phyloP scores from a whole-genome alignment of 2,888 invertebrate genomes.

The Ophion ventricosus region DNA sequence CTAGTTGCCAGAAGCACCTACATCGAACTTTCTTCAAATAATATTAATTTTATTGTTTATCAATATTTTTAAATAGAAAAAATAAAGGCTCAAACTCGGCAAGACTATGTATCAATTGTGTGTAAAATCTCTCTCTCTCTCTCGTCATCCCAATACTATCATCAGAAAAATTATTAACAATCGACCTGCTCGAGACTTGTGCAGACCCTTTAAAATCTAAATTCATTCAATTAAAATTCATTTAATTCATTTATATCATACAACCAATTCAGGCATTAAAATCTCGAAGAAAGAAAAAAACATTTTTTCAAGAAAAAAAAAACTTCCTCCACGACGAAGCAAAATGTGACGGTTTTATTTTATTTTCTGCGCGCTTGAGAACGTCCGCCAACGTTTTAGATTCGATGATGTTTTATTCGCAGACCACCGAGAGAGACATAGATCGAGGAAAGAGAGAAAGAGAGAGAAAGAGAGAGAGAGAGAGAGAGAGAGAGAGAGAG shows the following conservation, averaged over 20 bases:
- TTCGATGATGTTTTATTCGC: constrained; percentile 17
- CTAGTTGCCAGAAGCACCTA: too few species aligned
- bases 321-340: neutral
- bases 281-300: neutral
- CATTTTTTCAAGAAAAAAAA: too few species aligned
- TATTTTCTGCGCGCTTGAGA: neutral
- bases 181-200: too few species aligned
- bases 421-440: neutral
- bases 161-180: too few species aligned
- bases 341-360: neutral
- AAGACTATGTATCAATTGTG: too few species aligned
- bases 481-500: constrained; percentile 14
- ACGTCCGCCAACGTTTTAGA: neutral
- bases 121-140: too few species aligned
- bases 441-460: neutral
- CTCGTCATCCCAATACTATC: neutral
- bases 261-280: neutral
- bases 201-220: neutral
- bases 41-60: too few species aligned
- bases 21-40: too few species aligned
- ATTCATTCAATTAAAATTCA: neutral
- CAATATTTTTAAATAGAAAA: too few species aligned
- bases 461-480: neutral
- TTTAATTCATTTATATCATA: neutral
- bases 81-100: too few species aligned